phyloP scores from a whole-genome alignment of 2,797 vertebrate genomes.

The Amblyraja radiata region DNA sequence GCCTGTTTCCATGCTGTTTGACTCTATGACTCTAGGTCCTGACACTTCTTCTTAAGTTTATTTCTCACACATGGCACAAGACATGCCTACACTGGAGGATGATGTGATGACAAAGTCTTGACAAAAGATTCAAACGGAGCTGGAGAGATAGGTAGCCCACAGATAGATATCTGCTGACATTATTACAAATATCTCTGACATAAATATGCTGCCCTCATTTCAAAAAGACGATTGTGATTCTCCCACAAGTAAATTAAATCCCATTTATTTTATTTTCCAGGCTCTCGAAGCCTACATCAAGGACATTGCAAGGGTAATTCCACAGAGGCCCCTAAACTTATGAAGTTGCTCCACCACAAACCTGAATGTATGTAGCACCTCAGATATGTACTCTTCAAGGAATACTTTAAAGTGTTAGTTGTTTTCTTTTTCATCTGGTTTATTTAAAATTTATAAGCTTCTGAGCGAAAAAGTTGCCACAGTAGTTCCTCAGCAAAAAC shows the following conservation, averaged over 20 bases:
- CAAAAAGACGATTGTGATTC: not conserved
- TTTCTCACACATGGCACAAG: too few species aligned
- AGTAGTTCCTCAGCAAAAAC: too few species aligned
- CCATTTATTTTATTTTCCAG: not conserved
- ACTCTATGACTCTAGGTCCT: too few species aligned
- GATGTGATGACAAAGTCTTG: not conserved
- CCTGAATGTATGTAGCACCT: not conserved
- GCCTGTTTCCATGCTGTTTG: too few species aligned
- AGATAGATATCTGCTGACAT: not conserved
- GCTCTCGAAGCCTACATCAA: not conserved
- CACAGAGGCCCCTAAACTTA: not conserved
- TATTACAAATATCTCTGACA: not conserved
- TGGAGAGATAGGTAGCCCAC: too few species aligned
- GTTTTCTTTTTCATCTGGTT: not conserved
- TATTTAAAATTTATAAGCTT: not conserved
- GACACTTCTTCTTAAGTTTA: too few species aligned
- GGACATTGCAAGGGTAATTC: not conserved
- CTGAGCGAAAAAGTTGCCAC: too few species aligned
- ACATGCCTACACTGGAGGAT: too few species aligned
- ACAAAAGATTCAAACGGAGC: not conserved
- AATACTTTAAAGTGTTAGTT: too few species aligned
- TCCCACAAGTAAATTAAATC: not conserved
- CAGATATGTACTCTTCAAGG: not conserved
- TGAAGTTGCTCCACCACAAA: not conserved
- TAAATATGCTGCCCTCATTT: not conserved